These are phyloP conservation scores for Mimumesa dahlbomi DNA, from an alignment of 2,888 invertebrate species.

Conservation along the genomic window DNA sequence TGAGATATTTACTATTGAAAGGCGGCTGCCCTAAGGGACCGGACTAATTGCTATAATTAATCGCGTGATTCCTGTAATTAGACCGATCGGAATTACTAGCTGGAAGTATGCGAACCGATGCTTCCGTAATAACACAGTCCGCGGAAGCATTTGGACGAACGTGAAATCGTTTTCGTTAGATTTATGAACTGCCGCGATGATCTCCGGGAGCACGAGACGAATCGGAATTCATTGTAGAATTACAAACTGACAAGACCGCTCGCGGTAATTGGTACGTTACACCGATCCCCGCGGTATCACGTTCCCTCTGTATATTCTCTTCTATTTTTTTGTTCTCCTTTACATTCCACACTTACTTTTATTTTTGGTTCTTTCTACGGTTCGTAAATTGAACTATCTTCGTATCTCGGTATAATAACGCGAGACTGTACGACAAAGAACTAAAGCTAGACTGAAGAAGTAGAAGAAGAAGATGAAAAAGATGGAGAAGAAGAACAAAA, in stretches of 20 bases:
- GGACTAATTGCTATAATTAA: slow-evolving; percentile 73
- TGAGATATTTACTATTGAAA: slow-evolving; percentile 60
- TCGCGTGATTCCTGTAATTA: slow-evolving; percentile 75
- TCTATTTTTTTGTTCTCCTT: not conserved
- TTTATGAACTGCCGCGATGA: slow-evolving; percentile 37
- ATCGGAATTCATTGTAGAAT: no score
- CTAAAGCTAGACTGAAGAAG: no score
- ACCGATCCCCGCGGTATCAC: no score
- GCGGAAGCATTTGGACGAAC: slow-evolving; percentile 28
- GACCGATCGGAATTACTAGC: slow-evolving; percentile 60
- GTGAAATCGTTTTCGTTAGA: slow-evolving; percentile 36
- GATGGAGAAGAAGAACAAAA: not conserved
- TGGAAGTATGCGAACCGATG: slow-evolving; percentile 56
- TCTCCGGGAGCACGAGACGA: no score
- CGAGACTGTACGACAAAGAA: not conserved
- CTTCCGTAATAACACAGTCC: slow-evolving; percentile 57
- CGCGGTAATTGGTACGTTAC: not conserved
- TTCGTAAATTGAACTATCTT: not conserved
- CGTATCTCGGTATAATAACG: not conserved
- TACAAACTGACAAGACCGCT: not conserved
- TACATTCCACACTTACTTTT: no score
- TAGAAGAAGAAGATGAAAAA: no score
- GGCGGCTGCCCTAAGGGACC: slow-evolving; percentile 55
- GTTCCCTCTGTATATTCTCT: no score
- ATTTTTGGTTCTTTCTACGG: no score